Evolutionary conservation across 1,140 invertebrate species (phyloP).

Genomic region (Hyles vespertilio): DNA sequence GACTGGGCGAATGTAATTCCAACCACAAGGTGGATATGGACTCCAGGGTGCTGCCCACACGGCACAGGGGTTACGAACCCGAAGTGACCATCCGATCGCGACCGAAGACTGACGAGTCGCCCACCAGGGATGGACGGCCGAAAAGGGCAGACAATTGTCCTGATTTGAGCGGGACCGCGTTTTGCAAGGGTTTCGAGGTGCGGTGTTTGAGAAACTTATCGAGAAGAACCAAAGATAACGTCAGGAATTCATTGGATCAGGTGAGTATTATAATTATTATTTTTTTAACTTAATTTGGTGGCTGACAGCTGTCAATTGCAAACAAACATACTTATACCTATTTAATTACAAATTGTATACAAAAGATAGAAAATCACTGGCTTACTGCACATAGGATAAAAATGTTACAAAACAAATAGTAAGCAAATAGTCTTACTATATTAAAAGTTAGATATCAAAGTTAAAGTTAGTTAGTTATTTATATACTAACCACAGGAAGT

Average conservation of each 20-base stretch:
- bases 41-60: slow-evolving; percentile 7
- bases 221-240: slow-evolving; percentile 20
- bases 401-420: too few species aligned
- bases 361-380: too few species aligned
- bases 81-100: background rate
- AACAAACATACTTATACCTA: too few species aligned
- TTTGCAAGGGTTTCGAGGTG: slow-evolving; percentile 28
- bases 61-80: slow-evolving; percentile 10
- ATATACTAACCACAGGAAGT: too few species aligned
- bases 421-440: too few species aligned
- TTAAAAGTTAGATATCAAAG: too few species aligned
- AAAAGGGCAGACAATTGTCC: background rate
- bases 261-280: background rate
- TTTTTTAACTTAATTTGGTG: too few species aligned
- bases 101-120: slow-evolving; percentile 24
- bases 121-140: slow-evolving; percentile 24
- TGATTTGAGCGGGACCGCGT: slow-evolving; percentile 14
- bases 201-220: slow-evolving; percentile 29
- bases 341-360: too few species aligned
- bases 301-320: too few species aligned
- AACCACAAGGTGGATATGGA: background rate
- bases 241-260: slow-evolving; percentile 4
- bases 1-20: background rate
- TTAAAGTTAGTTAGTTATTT: too few species aligned
- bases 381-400: too few species aligned